A percentile compares a stretch with the other conserved stretches of the same genome.
These are phyloP conservation scores for Mustela nigripes DNA, from an alignment of 2,113 vertebrate genomes.

Conservation along the genomic window DNA sequence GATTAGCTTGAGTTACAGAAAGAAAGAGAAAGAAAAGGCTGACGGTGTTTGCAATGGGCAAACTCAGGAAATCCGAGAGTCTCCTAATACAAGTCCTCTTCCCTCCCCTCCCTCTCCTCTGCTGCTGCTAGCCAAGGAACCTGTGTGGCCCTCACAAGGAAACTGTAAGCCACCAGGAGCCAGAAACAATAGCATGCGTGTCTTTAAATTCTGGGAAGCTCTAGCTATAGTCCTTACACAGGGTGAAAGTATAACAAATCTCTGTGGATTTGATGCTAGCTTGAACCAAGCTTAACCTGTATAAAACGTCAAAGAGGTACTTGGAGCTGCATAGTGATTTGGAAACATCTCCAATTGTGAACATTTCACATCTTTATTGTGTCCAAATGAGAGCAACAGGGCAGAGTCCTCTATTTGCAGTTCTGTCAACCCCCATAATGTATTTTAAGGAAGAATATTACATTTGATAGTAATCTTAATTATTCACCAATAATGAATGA, in stretches of 20 bases:
- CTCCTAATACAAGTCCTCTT: background rate
- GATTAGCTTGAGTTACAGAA: background rate
- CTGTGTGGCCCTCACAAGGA: background rate
- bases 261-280: background rate
- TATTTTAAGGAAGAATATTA: conserved; percentile 42
- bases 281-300: background rate
- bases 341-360: background rate
- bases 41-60: background rate
- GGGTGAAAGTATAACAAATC: background rate
- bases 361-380: conserved; percentile 23
- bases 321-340: background rate
- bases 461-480: conserved; percentile 56
- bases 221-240: background rate
- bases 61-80: background rate
- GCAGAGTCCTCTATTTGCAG: background rate
- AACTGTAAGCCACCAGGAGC: background rate
- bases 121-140: background rate
- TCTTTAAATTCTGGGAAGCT: conserved; percentile 38
- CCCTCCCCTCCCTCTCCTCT: background rate
- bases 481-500: conserved; percentile 51
- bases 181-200: background rate
- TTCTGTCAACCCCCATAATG: conserved; percentile 27
- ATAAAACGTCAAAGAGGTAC: background rate
- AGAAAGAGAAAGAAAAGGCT: background rate
- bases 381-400: background rate